These are phyloP conservation scores for Todiramphus chloris DNA, from an alignment of 2,113 vertebrate genomes.

Conservation along the genomic window DNA sequence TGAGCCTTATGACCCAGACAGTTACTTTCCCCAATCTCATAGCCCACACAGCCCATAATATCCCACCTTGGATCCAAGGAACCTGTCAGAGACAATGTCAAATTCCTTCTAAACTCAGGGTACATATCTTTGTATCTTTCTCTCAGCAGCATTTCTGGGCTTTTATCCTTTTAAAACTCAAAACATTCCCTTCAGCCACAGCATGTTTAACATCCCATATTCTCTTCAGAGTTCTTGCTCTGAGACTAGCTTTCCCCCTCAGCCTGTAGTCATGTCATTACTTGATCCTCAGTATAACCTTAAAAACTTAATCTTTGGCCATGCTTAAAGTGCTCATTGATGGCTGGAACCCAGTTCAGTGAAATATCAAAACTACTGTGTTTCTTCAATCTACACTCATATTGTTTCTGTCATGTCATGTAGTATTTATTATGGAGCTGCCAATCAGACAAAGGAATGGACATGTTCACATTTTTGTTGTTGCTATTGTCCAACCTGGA, in stretches of 20 bases:
- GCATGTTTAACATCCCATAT: neutral
- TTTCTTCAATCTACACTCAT: neutral
- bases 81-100: neutral
- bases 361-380: neutral
- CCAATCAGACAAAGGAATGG: neutral
- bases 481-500: neutral
- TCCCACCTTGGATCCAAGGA: neutral
- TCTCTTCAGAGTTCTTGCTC: neutral
- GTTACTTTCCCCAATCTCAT: neutral
- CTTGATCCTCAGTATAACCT: neutral
- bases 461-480: neutral
- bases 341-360: neutral
- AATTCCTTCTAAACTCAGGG: neutral
- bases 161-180: slow-evolving; percentile 8
- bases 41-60: neutral
- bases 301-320: neutral
- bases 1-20: neutral
- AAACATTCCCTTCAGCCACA: slow-evolving; percentile 7
- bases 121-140: neutral
- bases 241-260: neutral
- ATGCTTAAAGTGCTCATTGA: neutral
- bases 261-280: neutral
- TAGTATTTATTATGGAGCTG: neutral
- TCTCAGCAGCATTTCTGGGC: neutral
- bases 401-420: neutral